phyloP scores from a whole-genome alignment of 2,113 vertebrate genomes.

The Neolamprologus caudopunctatus region DNA sequence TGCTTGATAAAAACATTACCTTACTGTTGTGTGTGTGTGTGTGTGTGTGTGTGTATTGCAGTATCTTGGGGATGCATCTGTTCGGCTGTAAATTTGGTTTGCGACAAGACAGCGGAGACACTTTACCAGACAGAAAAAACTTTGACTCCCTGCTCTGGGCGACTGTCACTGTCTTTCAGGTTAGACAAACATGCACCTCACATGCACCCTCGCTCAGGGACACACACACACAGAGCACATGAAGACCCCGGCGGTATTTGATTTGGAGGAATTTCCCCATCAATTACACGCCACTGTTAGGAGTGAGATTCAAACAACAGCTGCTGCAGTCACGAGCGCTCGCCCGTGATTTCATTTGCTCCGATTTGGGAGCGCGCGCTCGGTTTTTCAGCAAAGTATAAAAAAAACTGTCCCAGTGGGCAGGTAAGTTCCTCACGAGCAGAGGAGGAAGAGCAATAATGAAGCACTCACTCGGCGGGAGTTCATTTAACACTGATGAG shows the following conservation, averaged over 20 bases:
- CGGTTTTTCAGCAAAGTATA: neutral
- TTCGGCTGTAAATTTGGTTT: conserved; percentile 93
- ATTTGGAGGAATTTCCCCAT: neutral
- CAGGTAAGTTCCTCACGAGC: conserved; percentile 12
- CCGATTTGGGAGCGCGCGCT: neutral
- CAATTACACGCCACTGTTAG: neutral
- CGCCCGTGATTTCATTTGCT: conserved; percentile 29
- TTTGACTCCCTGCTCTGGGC: conserved; percentile 97
- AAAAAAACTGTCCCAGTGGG: conserved; percentile 13
- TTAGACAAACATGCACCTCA: conserved; percentile 34
- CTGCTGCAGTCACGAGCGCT: neutral
- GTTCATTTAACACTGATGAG: conserved; percentile 45
- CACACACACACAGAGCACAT: neutral
- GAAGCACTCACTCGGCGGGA: conserved; percentile 6
- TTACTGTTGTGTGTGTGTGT: neutral
- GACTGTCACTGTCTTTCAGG: conserved; percentile 97
- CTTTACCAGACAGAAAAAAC: conserved; percentile 92
- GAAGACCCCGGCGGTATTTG: neutral
- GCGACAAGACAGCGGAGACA: conserved; percentile 87
- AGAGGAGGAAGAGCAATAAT: conserved; percentile 7
- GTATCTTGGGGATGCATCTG: conserved; percentile 97
- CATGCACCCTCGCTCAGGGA: neutral
- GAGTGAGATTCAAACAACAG: neutral
- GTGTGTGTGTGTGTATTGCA: conserved; percentile 44
- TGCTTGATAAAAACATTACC: conserved; percentile 4